Evolutionary conservation across 2,797 vertebrate genomes (phyloP).

Genomic region (Choloepus didactylus): DNA sequence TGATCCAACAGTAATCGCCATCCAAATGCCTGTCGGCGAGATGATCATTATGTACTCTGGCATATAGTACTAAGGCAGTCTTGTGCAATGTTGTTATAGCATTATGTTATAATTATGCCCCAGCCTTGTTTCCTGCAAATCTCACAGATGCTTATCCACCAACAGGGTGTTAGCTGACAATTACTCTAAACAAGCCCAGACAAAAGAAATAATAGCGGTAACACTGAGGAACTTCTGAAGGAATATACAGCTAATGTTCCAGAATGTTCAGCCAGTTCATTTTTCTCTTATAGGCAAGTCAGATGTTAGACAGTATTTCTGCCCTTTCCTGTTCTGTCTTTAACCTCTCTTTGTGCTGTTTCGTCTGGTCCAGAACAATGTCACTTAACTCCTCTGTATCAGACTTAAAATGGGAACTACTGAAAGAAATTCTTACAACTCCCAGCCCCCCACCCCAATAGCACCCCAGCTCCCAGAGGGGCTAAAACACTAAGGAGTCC

Average conservation of each 20-base stretch:
- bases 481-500: neutral
- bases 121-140: conserved; percentile 78
- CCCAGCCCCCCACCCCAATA: neutral
- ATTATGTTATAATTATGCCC: conserved; percentile 81
- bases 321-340: conserved; percentile 5
- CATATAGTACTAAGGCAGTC: conserved; percentile 68
- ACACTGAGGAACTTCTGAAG: conserved; percentile 72
- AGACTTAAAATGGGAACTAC: conserved; percentile 36
- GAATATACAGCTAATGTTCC: conserved; percentile 46
- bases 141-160: conserved; percentile 79
- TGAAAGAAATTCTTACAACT: neutral
- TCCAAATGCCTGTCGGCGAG: conserved; percentile 76
- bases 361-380: neutral
- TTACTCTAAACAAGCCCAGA: conserved; percentile 72
- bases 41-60: conserved; percentile 77
- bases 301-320: neutral
- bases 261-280: conserved; percentile 55
- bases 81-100: conserved; percentile 81
- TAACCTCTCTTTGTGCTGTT: conserved; percentile 9
- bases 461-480: neutral
- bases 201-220: conserved; percentile 79
- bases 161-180: conserved; percentile 75
- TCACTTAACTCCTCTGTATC: neutral
- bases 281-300: conserved; percentile 19
- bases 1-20: conserved; percentile 68